Conservation (phyloP, 2,888 invertebrate genomes). For the Meliscaeva auricollis region DNA sequence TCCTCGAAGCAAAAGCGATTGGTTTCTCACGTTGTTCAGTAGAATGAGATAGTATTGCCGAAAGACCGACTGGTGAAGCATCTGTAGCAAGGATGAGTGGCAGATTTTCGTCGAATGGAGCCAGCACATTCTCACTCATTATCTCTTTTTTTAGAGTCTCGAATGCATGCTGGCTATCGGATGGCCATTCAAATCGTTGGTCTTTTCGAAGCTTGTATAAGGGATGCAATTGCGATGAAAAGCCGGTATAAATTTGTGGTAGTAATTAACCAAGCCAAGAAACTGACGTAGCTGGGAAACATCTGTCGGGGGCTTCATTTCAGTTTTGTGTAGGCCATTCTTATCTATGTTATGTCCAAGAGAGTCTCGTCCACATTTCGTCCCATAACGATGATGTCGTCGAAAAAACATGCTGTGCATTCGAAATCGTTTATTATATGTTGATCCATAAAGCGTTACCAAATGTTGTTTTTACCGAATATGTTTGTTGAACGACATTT, state of each 20-base stretch:
- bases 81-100: too few species aligned
- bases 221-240: background rate
- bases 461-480: constrained; percentile 11
- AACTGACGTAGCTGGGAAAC: background rate
- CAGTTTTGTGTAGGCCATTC: constrained; percentile 3
- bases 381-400: constrained; percentile 34
- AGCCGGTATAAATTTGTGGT: constrained; percentile 6
- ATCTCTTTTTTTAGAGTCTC: too few species aligned
- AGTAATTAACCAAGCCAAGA: constrained; percentile 7
- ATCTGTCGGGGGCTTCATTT: constrained; percentile 1
- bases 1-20: too few species aligned
- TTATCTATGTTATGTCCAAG: constrained; percentile 8
- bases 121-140: too few species aligned
- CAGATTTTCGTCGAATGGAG: too few species aligned
- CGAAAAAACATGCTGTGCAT: constrained; percentile 41
- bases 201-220: background rate
- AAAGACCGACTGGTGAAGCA: too few species aligned
- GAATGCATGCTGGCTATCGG: background rate
- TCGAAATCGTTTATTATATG: constrained; percentile 40
- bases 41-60: too few species aligned
- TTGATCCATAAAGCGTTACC: constrained; percentile 36
- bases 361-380: constrained; percentile 22
- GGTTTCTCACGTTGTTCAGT: too few species aligned
- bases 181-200: background rate
- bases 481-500: too few species aligned